Percentiles rank a stretch among this genome's conserved stretches.
Evolutionary conservation across 1,140 invertebrate genomes (phyloP).

Genomic region (Grapholita molesta): DNA sequence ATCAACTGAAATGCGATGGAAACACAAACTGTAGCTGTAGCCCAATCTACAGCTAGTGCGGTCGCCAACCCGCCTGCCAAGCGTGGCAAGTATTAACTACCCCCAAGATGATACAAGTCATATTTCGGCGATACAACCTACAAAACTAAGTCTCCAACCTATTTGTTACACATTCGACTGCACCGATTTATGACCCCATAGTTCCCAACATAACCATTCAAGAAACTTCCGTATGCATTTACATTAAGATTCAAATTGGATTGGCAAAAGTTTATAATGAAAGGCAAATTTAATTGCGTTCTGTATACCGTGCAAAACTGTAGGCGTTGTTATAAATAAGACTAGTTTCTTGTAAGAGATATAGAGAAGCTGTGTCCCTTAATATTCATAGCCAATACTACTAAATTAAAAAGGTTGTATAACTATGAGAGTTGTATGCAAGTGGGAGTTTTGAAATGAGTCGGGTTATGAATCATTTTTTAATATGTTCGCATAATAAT

Average conservation of each 20-base stretch:
- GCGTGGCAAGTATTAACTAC: too few species aligned
- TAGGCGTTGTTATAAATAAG: conserved; percentile 8
- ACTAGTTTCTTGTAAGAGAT: not conserved
- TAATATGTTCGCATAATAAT: conserved; percentile 12
- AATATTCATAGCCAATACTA: conserved; percentile 8
- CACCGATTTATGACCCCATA: not conserved
- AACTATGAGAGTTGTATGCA: not conserved
- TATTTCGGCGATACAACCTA: too few species aligned
- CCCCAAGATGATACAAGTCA: too few species aligned
- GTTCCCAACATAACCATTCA: not conserved
- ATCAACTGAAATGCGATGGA: too few species aligned
- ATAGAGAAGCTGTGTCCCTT: not conserved
- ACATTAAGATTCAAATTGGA: not conserved
- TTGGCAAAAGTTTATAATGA: not conserved
- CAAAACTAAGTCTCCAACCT: not conserved
- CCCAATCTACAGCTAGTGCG: too few species aligned
- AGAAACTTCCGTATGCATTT: not conserved
- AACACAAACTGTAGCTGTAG: too few species aligned
- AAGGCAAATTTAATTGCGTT: not conserved
- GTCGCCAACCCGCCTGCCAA: too few species aligned
- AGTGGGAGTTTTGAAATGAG: not conserved
- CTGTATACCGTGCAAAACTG: not conserved
- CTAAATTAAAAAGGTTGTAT: not conserved
- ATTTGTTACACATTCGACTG: not conserved
- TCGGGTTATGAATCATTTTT: not conserved